phyloP scores from a whole-genome alignment of 2,888 invertebrate species.

The Brachyptera risi region DNA sequence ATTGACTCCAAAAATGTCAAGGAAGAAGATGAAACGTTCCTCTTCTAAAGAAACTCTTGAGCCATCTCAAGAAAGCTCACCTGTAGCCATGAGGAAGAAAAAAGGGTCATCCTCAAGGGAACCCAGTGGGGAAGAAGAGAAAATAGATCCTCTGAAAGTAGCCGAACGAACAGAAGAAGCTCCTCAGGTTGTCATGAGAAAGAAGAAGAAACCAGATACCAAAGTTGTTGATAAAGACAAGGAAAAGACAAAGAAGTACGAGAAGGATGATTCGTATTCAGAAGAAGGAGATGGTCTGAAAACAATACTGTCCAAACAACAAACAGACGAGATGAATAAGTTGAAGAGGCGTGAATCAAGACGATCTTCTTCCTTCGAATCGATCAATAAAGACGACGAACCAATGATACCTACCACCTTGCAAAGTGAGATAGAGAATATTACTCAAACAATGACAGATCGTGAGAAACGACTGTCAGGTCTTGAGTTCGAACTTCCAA shows the following conservation, averaged over 20 bases:
- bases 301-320: constrained; percentile 47
- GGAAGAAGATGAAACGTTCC: constrained; percentile 11
- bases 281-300: constrained; percentile 55
- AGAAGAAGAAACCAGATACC: constrained; percentile 20
- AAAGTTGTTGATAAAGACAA: neutral
- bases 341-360: neutral
- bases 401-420: neutral
- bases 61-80: neutral
- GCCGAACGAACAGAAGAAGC: too few relatives aligned
- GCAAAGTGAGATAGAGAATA: constrained; percentile 20
- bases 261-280: constrained; percentile 25
- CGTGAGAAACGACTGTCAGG: constrained; percentile 17
- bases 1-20: constrained; percentile 2
- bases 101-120: neutral
- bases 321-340: neutral
- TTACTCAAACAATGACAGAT: constrained; percentile 10
- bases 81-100: neutral
- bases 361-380: constrained; percentile 7
- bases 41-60: neutral
- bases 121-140: neutral
- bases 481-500: constrained; percentile 27
- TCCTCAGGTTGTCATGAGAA: constrained; percentile 11
- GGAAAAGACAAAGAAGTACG: neutral
- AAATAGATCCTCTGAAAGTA: constrained; percentile 40
- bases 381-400: constrained; percentile 5